A percentile compares a stretch with the other conserved stretches of the same genome.
Conservation (phyloP, 2,888 invertebrate genomes). For the Drosophila prostipennis region DNA sequence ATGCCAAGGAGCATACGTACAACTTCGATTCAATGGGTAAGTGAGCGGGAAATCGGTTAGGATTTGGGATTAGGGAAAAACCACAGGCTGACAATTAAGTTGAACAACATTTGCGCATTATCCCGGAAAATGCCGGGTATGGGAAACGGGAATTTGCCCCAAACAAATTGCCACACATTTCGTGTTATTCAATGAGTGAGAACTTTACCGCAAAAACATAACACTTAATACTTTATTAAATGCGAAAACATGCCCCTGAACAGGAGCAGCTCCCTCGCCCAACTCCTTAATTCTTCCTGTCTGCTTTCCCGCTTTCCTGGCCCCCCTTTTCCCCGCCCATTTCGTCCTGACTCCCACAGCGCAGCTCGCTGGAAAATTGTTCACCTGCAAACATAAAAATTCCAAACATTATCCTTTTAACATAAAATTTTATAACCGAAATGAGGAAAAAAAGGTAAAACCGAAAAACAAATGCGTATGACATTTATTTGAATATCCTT, state of each 20-base stretch:
- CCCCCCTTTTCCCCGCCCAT: background rate
- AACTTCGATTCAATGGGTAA: slow-evolving; percentile 76
- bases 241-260: slow-evolving; percentile 69
- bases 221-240: slow-evolving; percentile 80
- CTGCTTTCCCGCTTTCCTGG: background rate
- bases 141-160: background rate
- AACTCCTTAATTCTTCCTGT: background rate
- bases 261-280: slow-evolving; percentile 7
- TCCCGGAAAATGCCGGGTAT: background rate
- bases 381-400: slow-evolving; percentile 80
- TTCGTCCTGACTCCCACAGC: slow-evolving; percentile 14
- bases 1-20: slow-evolving; percentile 76
- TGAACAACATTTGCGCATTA: slow-evolving; percentile 65
- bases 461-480: slow-evolving; percentile 77
- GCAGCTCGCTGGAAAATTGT: slow-evolving; percentile 66
- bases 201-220: slow-evolving; percentile 73
- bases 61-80: slow-evolving; percentile 3
- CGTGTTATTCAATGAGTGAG: slow-evolving; percentile 66
- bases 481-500: slow-evolving; percentile 79
- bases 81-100: slow-evolving; percentile 38
- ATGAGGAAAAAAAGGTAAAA: slow-evolving; percentile 48
- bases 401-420: slow-evolving; percentile 80
- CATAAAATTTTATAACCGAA: slow-evolving; percentile 78
- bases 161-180: slow-evolving; percentile 68
- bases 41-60: slow-evolving; percentile 12